Conservation (phyloP, 2,113 vertebrate species). For the Hyla sarda region DNA sequence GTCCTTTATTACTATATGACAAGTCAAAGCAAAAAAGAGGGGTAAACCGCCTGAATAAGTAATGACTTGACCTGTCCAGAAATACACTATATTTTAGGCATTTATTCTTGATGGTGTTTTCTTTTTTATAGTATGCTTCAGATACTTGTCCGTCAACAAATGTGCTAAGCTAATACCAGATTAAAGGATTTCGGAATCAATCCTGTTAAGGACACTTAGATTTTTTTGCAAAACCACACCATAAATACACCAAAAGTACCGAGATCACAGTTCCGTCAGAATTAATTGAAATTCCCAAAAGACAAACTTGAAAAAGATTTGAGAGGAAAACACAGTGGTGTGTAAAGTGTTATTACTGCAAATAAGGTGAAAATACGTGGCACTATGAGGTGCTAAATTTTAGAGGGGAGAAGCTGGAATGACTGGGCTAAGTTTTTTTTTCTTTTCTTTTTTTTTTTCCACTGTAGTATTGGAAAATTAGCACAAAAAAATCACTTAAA, state of each 20-base stretch:
- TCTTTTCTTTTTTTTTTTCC: too few species aligned
- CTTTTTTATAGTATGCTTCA: background rate
- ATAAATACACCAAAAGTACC: background rate
- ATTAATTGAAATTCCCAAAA: background rate
- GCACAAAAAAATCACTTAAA: too few species aligned
- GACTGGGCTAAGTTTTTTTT: too few species aligned
- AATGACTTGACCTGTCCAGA: background rate
- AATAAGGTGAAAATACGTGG: background rate
- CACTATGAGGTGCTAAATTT: background rate
- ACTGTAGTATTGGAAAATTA: too few species aligned
- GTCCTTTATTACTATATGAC: too few species aligned
- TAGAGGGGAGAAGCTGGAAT: too few species aligned
- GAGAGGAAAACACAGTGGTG: background rate
- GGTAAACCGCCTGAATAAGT: background rate
- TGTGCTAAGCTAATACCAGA: background rate
- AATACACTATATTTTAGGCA: too few species aligned
- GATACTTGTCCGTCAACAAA: slow-evolving; percentile 1
- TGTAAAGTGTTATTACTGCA: background rate
- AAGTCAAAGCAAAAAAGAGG: background rate
- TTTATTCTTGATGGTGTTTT: too few species aligned
- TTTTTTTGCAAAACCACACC: background rate
- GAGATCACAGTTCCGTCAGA: background rate
- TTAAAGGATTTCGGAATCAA: slow-evolving; percentile 14
- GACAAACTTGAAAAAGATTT: background rate
- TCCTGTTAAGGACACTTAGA: slow-evolving; percentile 8